A percentile compares a stretch with the other conserved stretches of the same genome.
Conservation (phyloP, 2,888 invertebrate species). For the Hipparchia sbordonii region DNA sequence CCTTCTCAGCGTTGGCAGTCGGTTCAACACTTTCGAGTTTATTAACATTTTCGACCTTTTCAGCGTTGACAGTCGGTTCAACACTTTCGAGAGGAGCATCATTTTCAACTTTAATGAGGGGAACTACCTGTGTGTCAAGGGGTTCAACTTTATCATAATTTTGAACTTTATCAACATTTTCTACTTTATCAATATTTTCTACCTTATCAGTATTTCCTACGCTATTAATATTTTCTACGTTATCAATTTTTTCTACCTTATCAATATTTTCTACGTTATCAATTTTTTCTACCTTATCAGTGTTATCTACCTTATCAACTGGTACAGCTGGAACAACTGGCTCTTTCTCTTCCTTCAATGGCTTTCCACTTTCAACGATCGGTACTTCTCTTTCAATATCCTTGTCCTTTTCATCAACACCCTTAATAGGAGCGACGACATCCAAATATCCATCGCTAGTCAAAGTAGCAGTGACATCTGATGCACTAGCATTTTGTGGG, state of each 20-base stretch:
- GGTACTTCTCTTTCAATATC: constrained; percentile 62
- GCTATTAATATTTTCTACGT: not conserved
- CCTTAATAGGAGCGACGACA: constrained; percentile 62
- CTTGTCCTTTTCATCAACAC: constrained; percentile 45
- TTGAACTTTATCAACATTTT: not conserved
- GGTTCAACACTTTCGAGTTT: no score
- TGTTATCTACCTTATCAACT: constrained; percentile 22
- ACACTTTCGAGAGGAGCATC: no score
- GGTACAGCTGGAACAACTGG: constrained; percentile 6
- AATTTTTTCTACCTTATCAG: constrained; percentile 3
- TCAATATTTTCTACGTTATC: not conserved
- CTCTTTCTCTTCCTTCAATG: constrained; percentile 46
- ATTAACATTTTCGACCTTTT: no score
- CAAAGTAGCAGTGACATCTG: constrained; percentile 64
- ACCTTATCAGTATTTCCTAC: no score
- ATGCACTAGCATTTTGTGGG: constrained; percentile 63
- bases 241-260: not conserved
- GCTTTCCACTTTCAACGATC: constrained; percentile 60
- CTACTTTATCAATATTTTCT: no score
- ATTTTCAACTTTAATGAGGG: not conserved
- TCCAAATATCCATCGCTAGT: constrained; percentile 62
- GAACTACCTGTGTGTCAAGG: not conserved
- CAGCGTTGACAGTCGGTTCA: no score
- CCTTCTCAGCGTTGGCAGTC: no score
- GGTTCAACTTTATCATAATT: not conserved